Percentiles rank a stretch among this genome's conserved stretches.
These are phyloP conservation scores for Augiades crinisus DNA, from an alignment of 2,888 invertebrate species.

Conservation along the genomic window DNA sequence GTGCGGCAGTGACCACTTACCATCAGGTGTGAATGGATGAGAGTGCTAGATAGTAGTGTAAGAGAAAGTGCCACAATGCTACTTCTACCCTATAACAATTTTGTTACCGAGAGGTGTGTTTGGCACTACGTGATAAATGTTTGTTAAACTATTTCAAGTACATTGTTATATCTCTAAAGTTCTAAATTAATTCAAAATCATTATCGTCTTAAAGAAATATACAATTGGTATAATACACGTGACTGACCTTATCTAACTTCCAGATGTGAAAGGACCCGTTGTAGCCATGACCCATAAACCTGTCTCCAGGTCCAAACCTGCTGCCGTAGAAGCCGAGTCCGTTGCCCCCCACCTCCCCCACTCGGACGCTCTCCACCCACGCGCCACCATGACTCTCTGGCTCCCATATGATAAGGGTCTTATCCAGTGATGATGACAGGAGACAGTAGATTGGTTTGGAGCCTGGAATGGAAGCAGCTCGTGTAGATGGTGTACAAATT, in stretches of 20 bases:
- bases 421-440: conserved; percentile 95
- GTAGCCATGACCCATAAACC: conserved; percentile 93
- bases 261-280: conserved; percentile 96
- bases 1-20: too few relatives aligned
- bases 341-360: conserved; percentile 97
- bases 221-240: neutral
- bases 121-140: too few relatives aligned
- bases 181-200: neutral
- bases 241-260: conserved; percentile 77
- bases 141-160: neutral
- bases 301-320: conserved; percentile 86
- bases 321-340: conserved; percentile 97
- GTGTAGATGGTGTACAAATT: too few relatives aligned
- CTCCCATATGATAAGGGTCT: conserved; percentile 95
- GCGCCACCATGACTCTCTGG: conserved; percentile 83
- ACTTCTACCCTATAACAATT: too few relatives aligned
- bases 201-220: too few relatives aligned
- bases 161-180: neutral
- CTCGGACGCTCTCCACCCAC: conserved; percentile 92
- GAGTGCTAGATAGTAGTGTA: too few relatives aligned
- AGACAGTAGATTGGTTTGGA: conserved; percentile 71
- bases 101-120: too few relatives aligned
- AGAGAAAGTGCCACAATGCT: too few relatives aligned
- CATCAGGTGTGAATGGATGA: too few relatives aligned
- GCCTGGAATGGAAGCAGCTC: too few relatives aligned